Conservation (phyloP, 2,888 invertebrate genomes). For the Lepidonotus clava region DNA sequence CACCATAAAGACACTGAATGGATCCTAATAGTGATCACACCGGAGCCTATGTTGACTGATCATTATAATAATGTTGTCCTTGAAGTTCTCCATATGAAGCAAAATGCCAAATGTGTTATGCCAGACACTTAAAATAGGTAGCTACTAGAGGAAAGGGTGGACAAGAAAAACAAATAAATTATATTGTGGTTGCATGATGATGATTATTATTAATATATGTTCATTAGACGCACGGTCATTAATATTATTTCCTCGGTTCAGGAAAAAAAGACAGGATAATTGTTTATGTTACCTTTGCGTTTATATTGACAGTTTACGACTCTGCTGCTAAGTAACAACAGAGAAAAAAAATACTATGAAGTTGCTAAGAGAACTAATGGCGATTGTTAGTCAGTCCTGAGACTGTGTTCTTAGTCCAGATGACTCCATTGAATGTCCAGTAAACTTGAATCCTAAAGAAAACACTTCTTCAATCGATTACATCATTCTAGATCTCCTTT, state of each 20-base stretch:
- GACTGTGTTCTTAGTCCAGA: conserved; percentile 37
- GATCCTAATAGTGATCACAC: neutral
- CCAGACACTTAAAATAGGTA: neutral
- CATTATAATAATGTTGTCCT: neutral
- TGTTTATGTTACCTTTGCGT: neutral
- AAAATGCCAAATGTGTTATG: neutral
- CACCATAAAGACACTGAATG: too few relatives aligned
- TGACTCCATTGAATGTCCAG: conserved; percentile 37
- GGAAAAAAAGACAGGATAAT: neutral
- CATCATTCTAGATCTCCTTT: conserved; percentile 38
- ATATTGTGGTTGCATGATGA: neutral
- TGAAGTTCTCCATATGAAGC: neutral
- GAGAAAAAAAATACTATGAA: neutral
- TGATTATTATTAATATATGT: too few relatives aligned
- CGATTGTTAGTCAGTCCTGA: neutral
- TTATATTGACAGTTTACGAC: too few relatives aligned
- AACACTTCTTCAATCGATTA: conserved; percentile 27
- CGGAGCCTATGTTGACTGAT: conserved; percentile 19
- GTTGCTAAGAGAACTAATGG: too few relatives aligned
- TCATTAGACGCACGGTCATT: neutral
- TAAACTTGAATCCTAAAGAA: conserved; percentile 36
- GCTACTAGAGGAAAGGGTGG: neutral
- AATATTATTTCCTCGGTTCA: neutral
- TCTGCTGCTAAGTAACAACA: neutral
- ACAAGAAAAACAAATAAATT: neutral